These are phyloP conservation scores for Cephus nigrinus DNA, from an alignment of 2,888 invertebrate genomes.

Conservation along the genomic window DNA sequence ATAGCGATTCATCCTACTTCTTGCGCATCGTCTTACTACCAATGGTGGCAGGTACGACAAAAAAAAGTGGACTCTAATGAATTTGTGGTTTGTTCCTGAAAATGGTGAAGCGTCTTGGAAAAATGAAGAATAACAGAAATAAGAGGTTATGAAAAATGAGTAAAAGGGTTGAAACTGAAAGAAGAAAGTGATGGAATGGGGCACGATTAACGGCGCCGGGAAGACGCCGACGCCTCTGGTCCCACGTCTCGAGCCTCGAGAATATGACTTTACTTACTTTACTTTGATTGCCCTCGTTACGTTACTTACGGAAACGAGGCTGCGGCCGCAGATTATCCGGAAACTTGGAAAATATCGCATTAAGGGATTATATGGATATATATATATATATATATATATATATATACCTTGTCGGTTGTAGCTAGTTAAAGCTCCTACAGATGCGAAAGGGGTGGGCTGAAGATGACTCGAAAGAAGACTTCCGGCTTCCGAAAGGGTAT, in stretches of 20 bases:
- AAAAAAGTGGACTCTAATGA: background rate
- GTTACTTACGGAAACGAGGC: conserved; percentile 11
- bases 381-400: too few species aligned
- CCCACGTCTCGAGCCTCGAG: conserved; percentile 4
- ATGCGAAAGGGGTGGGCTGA: background rate
- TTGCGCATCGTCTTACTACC: background rate
- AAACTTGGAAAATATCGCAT: conserved; percentile 23
- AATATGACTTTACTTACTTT: conserved; percentile 19
- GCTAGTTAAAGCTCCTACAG: too few species aligned
- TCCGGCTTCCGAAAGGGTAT: background rate
- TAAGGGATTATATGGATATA: background rate
- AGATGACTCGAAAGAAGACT: background rate
- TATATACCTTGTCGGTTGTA: too few species aligned
- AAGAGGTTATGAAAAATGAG: background rate
- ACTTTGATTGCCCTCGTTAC: conserved; percentile 23
- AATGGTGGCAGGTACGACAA: background rate
- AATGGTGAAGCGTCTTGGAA: background rate
- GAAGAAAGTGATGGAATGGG: conserved; percentile 5
- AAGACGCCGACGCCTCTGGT: conserved; percentile 21
- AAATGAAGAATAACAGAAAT: background rate
- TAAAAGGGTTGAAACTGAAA: background rate
- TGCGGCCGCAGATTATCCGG: conserved; percentile 20
- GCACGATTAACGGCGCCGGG: conserved; percentile 30
- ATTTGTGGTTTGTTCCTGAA: background rate
- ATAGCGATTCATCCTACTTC: background rate